Conservation (phyloP, 2,797 vertebrate genomes). For the Staurois parvus region DNA sequence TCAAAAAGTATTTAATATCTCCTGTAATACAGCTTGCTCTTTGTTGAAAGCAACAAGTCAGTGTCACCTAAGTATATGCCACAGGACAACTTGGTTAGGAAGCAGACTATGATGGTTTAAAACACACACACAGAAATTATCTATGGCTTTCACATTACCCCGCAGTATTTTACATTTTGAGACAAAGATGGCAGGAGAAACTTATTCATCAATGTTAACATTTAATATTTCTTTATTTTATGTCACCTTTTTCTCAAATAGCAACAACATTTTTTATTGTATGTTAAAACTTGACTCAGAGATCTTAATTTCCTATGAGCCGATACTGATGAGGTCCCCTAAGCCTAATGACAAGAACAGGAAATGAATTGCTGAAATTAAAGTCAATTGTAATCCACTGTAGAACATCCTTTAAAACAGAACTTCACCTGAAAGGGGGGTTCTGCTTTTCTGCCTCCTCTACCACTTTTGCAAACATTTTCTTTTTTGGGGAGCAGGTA, state of each 20-base stretch:
- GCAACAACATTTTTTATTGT: conserved; percentile 24
- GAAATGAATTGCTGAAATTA: conserved; percentile 29
- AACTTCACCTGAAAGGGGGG: too few species aligned
- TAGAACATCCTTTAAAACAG: neutral
- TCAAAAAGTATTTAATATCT: conserved; percentile 17
- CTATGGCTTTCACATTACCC: conserved; percentile 47
- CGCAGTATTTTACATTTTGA: conserved; percentile 48
- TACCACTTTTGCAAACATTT: too few species aligned
- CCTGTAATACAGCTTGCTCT: neutral
- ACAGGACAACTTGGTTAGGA: conserved; percentile 11
- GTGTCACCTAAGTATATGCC: conserved; percentile 34
- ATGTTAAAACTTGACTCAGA: conserved; percentile 29
- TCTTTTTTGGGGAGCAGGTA: too few species aligned
- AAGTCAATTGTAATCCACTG: neutral
- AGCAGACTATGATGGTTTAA: conserved; percentile 27
- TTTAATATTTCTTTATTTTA: conserved; percentile 22
- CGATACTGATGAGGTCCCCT: neutral
- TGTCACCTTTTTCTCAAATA: conserved; percentile 36
- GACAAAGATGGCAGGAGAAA: conserved; percentile 43
- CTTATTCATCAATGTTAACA: conserved; percentile 41
- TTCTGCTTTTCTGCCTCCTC: too few species aligned
- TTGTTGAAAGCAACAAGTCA: conserved; percentile 35
- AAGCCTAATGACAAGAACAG: conserved; percentile 24
- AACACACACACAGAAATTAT: conserved; percentile 43
- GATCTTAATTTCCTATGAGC: conserved; percentile 31